Evolutionary conservation across 2,888 invertebrate species (phyloP).

Genomic region (Hanleya hanleyi): DNA sequence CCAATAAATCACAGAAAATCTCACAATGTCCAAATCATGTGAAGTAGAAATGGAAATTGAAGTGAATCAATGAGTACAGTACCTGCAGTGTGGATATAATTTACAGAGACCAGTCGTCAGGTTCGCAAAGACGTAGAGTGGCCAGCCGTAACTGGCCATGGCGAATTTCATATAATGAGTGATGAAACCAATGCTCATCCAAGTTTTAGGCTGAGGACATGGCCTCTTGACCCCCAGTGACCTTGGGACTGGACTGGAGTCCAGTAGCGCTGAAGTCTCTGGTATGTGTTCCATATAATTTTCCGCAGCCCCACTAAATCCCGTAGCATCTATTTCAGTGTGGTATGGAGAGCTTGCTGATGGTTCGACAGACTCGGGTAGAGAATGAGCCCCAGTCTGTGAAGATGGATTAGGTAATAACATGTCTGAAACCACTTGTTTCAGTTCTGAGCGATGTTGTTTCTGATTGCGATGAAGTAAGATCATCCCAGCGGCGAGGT

Average conservation of each 20-base stretch:
- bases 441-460: background rate
- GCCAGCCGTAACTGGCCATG: constrained; percentile 91
- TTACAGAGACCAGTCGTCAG: constrained; percentile 85
- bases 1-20: no score
- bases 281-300: constrained; percentile 8
- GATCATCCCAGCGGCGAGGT: constrained; percentile 89
- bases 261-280: background rate
- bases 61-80: no score
- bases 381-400: background rate
- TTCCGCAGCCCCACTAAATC: background rate
- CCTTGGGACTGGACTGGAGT: background rate
- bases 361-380: background rate
- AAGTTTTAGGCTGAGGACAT: constrained; percentile 67
- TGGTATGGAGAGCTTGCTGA: background rate
- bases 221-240: background rate
- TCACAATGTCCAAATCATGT: background rate
- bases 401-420: background rate
- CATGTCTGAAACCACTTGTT: background rate
- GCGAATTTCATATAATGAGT: constrained; percentile 86
- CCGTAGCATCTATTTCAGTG: background rate
- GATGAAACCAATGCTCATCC: constrained; percentile 88
- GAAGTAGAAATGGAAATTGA: background rate
- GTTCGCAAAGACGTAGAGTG: constrained; percentile 86
- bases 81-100: constrained; percentile 74
- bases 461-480: constrained; percentile 76